phyloP scores from a whole-genome alignment of 1,140 invertebrate species.

The Bicyclus anynana region DNA sequence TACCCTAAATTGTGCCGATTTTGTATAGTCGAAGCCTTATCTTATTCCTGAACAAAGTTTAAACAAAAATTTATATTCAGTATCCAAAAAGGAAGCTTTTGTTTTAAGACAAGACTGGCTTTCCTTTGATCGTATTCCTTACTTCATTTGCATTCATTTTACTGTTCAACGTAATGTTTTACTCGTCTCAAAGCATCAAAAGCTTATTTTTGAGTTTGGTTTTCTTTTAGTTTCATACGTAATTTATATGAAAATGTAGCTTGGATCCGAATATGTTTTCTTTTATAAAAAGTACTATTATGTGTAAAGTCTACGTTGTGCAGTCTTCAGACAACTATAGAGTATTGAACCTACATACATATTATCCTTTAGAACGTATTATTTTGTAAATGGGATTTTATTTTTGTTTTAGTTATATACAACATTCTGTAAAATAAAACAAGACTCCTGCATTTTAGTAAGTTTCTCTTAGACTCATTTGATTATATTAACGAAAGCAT shows the following conservation, averaged over 20 bases:
- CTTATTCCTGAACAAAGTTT: background rate
- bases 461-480: no score
- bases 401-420: no score
- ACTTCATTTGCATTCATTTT: slow-evolving; percentile 2
- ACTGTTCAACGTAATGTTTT: background rate
- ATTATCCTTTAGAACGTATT: no score
- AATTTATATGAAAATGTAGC: slow-evolving; percentile 1
- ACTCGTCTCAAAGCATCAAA: background rate
- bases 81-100: background rate
- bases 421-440: no score
- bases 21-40: no score
- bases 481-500: no score
- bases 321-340: no score
- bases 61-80: background rate
- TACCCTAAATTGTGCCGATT: no score
- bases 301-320: background rate
- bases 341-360: no score
- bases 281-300: background rate
- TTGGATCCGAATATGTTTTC: background rate
- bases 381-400: no score
- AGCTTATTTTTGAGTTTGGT: background rate
- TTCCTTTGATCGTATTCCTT: slow-evolving; percentile 1
- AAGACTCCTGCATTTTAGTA: no score
- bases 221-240: background rate
- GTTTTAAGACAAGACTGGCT: background rate